Conservation (phyloP, 1,140 invertebrate species). For the Periplaneta americana region DNA sequence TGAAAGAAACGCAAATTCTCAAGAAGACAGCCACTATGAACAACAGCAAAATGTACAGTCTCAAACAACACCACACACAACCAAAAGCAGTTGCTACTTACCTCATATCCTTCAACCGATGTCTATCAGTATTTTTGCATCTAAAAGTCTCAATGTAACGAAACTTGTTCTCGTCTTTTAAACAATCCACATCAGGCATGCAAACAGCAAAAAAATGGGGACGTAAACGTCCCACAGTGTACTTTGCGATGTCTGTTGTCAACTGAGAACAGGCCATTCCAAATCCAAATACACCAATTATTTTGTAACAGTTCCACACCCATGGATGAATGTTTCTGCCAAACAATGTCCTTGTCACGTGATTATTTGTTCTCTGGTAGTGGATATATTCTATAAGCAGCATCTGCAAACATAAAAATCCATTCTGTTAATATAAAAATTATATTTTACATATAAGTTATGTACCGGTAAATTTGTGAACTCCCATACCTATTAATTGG, state of each 20-base stretch:
- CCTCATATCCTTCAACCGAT: conserved; percentile 63
- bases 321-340: conserved; percentile 58
- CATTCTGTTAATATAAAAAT: background rate
- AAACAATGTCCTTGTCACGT: conserved; percentile 39
- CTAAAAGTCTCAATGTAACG: conserved; percentile 58
- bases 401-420: conserved; percentile 48
- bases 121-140: conserved; percentile 50
- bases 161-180: conserved; percentile 44
- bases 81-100: conserved; percentile 23
- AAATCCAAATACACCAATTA: conserved; percentile 74
- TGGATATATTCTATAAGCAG: conserved; percentile 51
- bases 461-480: no score
- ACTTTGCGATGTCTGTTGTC: conserved; percentile 86
- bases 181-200: conserved; percentile 55
- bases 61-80: background rate
- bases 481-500: no score
- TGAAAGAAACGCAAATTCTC: conserved; percentile 27
- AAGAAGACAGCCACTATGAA: background rate
- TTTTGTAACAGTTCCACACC: conserved; percentile 64
- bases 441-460: no score
- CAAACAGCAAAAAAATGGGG: conserved; percentile 87
- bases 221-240: conserved; percentile 81
- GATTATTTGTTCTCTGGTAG: conserved; percentile 38
- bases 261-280: conserved; percentile 77
- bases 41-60: background rate